These are phyloP conservation scores for Entomobrya proxima DNA, from an alignment of 2,888 invertebrate species.

Conservation along the genomic window DNA sequence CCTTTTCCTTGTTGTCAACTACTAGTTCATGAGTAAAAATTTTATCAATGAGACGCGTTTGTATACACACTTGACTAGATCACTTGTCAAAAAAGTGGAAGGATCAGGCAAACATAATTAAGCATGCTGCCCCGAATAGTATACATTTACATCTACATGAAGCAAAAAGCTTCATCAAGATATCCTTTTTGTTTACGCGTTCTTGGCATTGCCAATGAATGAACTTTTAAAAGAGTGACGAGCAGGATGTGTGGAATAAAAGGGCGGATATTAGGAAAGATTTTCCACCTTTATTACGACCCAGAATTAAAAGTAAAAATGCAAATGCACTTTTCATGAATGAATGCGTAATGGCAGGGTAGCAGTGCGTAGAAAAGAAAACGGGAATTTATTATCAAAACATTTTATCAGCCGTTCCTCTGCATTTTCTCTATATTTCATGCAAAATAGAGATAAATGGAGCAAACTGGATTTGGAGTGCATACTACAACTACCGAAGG, in stretches of 20 bases:
- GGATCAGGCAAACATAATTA: conserved; percentile 5
- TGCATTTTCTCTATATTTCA: background rate
- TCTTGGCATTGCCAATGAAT: conserved; percentile 33
- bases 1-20: conserved; percentile 45
- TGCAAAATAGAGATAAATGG: background rate
- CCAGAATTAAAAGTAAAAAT: background rate
- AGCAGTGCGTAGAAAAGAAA: background rate
- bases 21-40: conserved; percentile 14
- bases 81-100: conserved; percentile 51
- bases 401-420: background rate
- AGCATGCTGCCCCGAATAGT: background rate
- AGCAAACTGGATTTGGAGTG: background rate
- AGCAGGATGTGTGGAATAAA: conserved; percentile 11
- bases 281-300: background rate
- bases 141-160: background rate
- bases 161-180: background rate
- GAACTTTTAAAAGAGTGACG: background rate
- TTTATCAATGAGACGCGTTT: conserved; percentile 41
- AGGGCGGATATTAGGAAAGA: background rate
- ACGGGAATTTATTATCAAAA: background rate
- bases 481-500: too few species aligned
- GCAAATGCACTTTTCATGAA: background rate
- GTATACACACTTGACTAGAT: conserved; percentile 30
- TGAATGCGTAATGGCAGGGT: background rate
- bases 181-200: conserved; percentile 27